Evolutionary conservation across 2,888 invertebrate species (phyloP).

Genomic region (Catocala nupta): DNA sequence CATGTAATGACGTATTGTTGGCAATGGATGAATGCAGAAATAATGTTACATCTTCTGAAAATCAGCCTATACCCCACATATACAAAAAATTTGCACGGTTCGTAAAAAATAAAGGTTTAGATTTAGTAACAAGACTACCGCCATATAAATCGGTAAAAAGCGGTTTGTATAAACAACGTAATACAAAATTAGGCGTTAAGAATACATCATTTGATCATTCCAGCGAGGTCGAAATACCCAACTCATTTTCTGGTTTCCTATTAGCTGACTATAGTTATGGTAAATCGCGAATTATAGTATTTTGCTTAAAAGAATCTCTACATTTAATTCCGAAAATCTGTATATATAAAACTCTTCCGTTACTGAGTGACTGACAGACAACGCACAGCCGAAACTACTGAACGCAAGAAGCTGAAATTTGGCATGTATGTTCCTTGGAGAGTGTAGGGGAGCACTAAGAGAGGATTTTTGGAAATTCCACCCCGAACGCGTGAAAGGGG

Average conservation of each 20-base stretch:
- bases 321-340: neutral
- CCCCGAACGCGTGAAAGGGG: too few relatives aligned
- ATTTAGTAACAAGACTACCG: too few relatives aligned
- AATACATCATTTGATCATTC: slow-evolving; percentile 1
- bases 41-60: neutral
- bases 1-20: too few relatives aligned
- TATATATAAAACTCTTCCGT: too few relatives aligned
- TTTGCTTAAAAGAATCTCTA: slow-evolving; percentile 1
- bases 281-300: neutral
- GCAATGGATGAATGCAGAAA: too few relatives aligned
- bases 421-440: too few relatives aligned
- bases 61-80: neutral
- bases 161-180: slow-evolving; percentile 3
- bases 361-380: too few relatives aligned
- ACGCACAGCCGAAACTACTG: too few relatives aligned
- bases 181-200: slow-evolving; percentile 2
- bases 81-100: neutral
- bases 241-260: slow-evolving; percentile 1
- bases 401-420: too few relatives aligned
- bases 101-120: too few relatives aligned
- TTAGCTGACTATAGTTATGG: slow-evolving; percentile 4
- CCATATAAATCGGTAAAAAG: neutral
- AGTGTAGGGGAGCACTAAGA: too few relatives aligned
- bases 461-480: too few relatives aligned
- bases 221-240: slow-evolving; percentile 5